Base-by-base conservation (phyloP, 2,888 invertebrate genomes). In the Brachylomia viminalis region DNA sequence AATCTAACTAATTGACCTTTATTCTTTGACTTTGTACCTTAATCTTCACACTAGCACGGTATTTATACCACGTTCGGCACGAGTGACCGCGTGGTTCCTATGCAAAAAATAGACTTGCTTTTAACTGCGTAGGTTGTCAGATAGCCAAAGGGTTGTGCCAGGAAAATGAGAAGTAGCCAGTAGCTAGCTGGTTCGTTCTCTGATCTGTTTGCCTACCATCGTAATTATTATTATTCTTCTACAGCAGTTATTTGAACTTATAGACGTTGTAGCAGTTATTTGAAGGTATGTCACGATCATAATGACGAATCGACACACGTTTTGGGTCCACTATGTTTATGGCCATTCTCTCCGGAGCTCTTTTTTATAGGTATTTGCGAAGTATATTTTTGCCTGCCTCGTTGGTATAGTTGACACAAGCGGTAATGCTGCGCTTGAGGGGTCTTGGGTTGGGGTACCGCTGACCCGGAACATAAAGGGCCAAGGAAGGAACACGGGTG, bases 21-120 rank as follows among this genome's bases (percentile, higher is more conserved):
- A 33, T 7, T 69, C 65, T 77, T 77, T 77, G 70, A 47, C 67
- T 58, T 75, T 47, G 15, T 68, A 81, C 59, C 47, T 69, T 69
- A 54, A 65, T 70, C 68, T 79, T 68, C 45, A 64, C 58, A 42
- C 2, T 65, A 23, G 23, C 20, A 8, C 30, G n/a, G 33, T 61
- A 49, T 56, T 82, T 67, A 66, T 47, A 42, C 49, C 23, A 56
- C 33, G 20, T 20, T 47, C 3, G n/a, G 5, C 33, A 65, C 49
- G 61, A 49, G 23, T 64, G 80, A 33, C 73, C 15, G 27, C 15
- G 33, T 78, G 52, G 42, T 65, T 73, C 3, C 27, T 17, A 27
- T 20, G 20, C 15, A 65, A 30, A 79, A 20, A 73, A 23, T 42
- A 33, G 1, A 64, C 13, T 72, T 17, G 30, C 1, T 20, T 54